Percentiles rank a stretch among this genome's conserved stretches.
Conservation (phyloP, 2,113 vertebrate species). For the Pseudorhombus dupliciocellatus region DNA sequence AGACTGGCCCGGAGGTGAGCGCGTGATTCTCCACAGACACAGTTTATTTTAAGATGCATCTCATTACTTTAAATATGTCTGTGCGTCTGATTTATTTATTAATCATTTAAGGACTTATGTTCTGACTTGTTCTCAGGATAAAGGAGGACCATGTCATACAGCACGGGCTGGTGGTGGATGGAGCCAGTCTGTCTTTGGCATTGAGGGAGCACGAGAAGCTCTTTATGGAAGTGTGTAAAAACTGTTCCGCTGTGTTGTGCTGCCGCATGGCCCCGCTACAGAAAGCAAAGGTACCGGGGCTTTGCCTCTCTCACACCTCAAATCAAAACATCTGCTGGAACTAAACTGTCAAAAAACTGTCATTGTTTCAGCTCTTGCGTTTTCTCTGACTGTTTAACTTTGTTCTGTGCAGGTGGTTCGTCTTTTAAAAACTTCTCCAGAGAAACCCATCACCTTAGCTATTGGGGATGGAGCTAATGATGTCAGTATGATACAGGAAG, state of each 20-base stretch:
- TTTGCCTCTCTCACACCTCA: background rate
- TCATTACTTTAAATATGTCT: too few relatives aligned
- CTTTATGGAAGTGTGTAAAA: conserved; percentile 97
- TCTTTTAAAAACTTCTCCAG: conserved; percentile 93
- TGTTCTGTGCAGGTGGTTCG: conserved; percentile 87
- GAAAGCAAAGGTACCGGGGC: conserved; percentile 90
- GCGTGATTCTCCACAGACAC: background rate
- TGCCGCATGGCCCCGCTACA: conserved; percentile 98
- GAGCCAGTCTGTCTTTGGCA: conserved; percentile 94
- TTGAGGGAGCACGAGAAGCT: conserved; percentile 95
- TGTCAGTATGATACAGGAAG: conserved; percentile 99
- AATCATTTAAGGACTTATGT: too few relatives aligned
- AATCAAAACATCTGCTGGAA: background rate
- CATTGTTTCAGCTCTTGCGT: background rate
- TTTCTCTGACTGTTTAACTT: background rate
- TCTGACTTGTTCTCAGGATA: conserved; percentile 80
- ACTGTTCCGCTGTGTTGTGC: conserved; percentile 94
- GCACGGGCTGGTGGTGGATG: conserved; percentile 96
- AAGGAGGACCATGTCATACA: conserved; percentile 96
- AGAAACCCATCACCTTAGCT: conserved; percentile 95
- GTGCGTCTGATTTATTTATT: too few relatives aligned
- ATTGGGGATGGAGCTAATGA: conserved; percentile 97
- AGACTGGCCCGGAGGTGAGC: conserved; percentile 89
- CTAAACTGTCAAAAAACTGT: too few relatives aligned
- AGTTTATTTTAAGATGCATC: too few relatives aligned